A percentile compares a stretch with the other conserved stretches of the same genome.
These are phyloP conservation scores for Sycon ciliatum DNA, from an alignment of 37 sponge, comb jelly and placozoan species.

Conservation along the genomic window DNA sequence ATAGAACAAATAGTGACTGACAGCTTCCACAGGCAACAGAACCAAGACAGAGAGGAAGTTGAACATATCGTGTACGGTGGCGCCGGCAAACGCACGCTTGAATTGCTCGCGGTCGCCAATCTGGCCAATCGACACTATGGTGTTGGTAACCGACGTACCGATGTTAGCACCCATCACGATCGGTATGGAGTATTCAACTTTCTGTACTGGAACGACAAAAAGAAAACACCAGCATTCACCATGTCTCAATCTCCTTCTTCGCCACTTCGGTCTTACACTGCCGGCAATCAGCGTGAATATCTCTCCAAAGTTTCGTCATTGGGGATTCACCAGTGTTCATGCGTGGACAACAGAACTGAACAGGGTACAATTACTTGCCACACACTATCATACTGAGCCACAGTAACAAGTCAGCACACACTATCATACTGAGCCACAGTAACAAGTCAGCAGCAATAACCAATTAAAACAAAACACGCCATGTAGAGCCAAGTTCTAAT, in stretches of 20 bases:
- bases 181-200: slow-evolving; percentile 21
- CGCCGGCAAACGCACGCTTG: slow-evolving; percentile 39
- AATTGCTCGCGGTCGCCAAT: slow-evolving; percentile 31
- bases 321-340: too few species aligned
- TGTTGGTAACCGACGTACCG: slow-evolving; percentile 47
- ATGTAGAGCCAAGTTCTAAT: too few species aligned
- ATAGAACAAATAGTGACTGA: slow-evolving; percentile 2
- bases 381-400: too few species aligned
- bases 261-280: slow-evolving; percentile 35
- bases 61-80: slow-evolving; percentile 42
- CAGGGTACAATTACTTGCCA: too few species aligned
- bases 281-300: too few species aligned
- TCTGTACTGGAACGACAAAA: slow-evolving; percentile 19
- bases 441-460: too few species aligned
- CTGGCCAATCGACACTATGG: slow-evolving; percentile 39
- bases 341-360: too few species aligned
- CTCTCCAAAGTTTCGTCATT: too few species aligned
- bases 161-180: slow-evolving; percentile 53
- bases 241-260: not conserved
- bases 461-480: too few species aligned
- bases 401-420: too few species aligned
- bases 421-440: too few species aligned
- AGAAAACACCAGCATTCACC: not conserved
- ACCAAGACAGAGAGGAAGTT: slow-evolving; percentile 38
- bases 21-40: slow-evolving; percentile 31